Conservation (phyloP, 2,888 invertebrate genomes). For the Troilus luridus region DNA sequence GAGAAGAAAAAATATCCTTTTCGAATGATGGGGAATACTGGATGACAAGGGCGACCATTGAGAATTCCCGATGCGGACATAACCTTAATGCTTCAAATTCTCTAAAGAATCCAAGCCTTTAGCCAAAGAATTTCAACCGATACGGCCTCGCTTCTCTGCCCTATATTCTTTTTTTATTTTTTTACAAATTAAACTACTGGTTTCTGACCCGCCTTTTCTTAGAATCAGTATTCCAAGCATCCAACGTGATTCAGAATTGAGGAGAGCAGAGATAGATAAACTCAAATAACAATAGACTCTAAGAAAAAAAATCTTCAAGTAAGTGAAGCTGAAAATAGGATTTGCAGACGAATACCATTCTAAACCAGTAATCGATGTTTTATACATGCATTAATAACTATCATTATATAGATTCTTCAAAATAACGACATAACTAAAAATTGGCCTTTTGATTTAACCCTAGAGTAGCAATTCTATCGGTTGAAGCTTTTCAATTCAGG, state of each 20-base stretch:
- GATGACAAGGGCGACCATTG: not conserved
- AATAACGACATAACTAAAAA: too few relatives aligned
- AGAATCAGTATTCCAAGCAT: not conserved
- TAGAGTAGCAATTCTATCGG: too few relatives aligned
- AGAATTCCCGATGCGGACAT: not conserved
- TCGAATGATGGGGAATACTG: not conserved
- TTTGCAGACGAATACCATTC: not conserved
- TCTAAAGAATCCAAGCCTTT: slow-evolving; percentile 6
- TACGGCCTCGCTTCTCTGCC: not conserved
- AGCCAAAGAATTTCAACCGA: not conserved
- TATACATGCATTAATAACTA: too few relatives aligned
- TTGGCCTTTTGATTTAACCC: too few relatives aligned
- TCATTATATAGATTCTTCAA: too few relatives aligned
- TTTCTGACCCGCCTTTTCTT: not conserved
- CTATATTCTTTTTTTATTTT: not conserved
- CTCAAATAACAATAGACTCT: not conserved
- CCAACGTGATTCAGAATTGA: not conserved
- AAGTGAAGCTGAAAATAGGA: not conserved
- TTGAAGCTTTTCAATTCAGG: too few relatives aligned
- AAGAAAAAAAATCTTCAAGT: not conserved
- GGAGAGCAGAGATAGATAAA: not conserved
- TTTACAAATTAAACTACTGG: not conserved
- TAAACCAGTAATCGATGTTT: not conserved
- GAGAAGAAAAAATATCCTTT: not conserved
- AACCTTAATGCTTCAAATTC: not conserved